These are phyloP conservation scores for Leucosticte australis DNA, from an alignment of 2,113 vertebrate genomes.

Conservation along the genomic window DNA sequence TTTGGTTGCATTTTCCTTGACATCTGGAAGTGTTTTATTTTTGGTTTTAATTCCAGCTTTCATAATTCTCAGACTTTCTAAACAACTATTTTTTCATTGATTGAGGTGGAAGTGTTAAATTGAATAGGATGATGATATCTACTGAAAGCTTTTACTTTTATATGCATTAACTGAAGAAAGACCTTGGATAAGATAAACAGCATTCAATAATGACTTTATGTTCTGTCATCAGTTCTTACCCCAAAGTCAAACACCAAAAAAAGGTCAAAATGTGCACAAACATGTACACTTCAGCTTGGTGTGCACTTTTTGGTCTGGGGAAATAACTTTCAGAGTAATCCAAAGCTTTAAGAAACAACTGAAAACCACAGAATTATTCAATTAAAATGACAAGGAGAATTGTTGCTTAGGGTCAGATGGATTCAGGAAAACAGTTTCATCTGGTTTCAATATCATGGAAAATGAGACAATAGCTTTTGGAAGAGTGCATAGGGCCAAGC, in stretches of 20 bases:
- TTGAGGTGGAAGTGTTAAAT: neutral
- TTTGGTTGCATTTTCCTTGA: neutral
- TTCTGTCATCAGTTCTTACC: neutral
- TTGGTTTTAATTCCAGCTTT: neutral
- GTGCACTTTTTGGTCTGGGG: neutral
- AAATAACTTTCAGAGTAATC: neutral
- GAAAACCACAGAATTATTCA: neutral
- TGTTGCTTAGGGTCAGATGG: neutral
- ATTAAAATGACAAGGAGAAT: neutral
- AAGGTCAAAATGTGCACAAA: neutral
- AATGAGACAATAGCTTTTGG: neutral
- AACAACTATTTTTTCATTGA: neutral
- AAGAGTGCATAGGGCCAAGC: neutral
- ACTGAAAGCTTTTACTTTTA: neutral
- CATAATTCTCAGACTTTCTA: neutral
- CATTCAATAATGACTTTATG: neutral
- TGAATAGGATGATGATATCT: neutral
- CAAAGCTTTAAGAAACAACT: neutral
- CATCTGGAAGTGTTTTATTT: neutral
- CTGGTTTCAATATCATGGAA: neutral
- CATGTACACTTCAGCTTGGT: neutral
- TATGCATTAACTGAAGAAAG: neutral
- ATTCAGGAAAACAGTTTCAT: neutral
- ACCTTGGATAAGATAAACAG: neutral
- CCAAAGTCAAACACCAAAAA: neutral